Evolutionary conservation across 2,113 vertebrate genomes (phyloP).

Genomic region (Nycticorax nycticorax): DNA sequence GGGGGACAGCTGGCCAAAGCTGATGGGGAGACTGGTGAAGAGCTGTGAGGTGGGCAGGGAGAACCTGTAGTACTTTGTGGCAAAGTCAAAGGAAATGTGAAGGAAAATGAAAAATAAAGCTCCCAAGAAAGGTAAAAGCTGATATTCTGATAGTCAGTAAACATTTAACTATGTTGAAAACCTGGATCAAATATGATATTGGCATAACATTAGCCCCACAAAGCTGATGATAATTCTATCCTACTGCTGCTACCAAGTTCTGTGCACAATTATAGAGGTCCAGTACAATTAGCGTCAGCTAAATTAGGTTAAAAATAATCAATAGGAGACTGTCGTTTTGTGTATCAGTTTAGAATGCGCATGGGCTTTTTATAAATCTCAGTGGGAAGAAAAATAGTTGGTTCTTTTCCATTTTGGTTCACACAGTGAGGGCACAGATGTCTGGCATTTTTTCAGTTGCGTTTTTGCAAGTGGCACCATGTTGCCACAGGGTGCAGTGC

Average conservation of each 20-base stretch:
- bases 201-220: background rate
- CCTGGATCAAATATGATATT: background rate
- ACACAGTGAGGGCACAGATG: conserved; percentile 37
- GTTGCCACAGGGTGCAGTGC: background rate
- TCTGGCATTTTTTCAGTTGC: conserved; percentile 34
- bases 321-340: background rate
- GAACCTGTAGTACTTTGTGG: background rate
- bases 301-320: conserved; percentile 45
- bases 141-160: background rate
- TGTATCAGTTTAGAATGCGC: conserved; percentile 1
- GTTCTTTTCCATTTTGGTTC: conserved; percentile 34
- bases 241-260: background rate
- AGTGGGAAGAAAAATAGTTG: conserved; percentile 7
- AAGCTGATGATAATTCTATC: background rate
- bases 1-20: background rate
- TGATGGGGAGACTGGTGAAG: background rate
- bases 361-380: conserved; percentile 25
- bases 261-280: background rate
- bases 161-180: background rate
- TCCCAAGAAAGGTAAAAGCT: background rate
- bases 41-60: background rate
- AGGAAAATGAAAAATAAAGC: background rate
- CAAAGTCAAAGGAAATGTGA: background rate
- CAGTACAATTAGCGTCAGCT: background rate
- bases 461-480: background rate